Evolutionary conservation across 2,888 invertebrate species (phyloP).

Genomic region (Athalia rosae): DNA sequence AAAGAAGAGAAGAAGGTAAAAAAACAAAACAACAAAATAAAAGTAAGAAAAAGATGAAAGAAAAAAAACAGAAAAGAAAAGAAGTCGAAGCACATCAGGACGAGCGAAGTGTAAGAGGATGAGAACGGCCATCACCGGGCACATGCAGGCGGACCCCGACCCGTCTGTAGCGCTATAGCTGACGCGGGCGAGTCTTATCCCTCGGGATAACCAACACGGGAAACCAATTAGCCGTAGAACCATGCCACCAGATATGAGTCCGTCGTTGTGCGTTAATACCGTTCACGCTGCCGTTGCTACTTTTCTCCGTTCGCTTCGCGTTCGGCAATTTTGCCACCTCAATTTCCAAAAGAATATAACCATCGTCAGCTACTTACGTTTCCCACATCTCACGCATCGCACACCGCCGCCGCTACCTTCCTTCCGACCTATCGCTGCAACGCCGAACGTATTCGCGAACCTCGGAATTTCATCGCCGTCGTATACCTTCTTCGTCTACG

Average conservation of each 20-base stretch:
- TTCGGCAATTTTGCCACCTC: background rate
- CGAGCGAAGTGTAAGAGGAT: slow-evolving; percentile 26
- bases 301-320: slow-evolving; percentile 49
- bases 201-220: slow-evolving; percentile 70
- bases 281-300: slow-evolving; percentile 52
- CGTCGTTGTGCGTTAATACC: slow-evolving; percentile 25
- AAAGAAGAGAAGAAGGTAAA: too few species aligned
- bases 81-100: too few species aligned
- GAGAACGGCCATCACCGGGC: slow-evolving; percentile 45
- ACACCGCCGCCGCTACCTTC: too few species aligned
- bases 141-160: slow-evolving; percentile 10
- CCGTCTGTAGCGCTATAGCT: slow-evolving; percentile 36
- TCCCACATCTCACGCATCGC: too few species aligned
- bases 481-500: background rate
- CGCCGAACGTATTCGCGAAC: slow-evolving; percentile 5
- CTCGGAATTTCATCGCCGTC: slow-evolving; percentile 32
- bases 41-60: too few species aligned
- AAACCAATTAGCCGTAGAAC: slow-evolving; percentile 72
- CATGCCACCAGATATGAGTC: slow-evolving; percentile 63
- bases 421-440: too few species aligned
- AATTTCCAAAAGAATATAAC: too few species aligned
- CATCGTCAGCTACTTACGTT: too few species aligned
- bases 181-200: slow-evolving; percentile 62
- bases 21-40: too few species aligned
- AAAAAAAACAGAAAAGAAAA: too few species aligned